phyloP scores from a whole-genome alignment of 2,113 vertebrate genomes.

The Mesocricetus auratus region DNA sequence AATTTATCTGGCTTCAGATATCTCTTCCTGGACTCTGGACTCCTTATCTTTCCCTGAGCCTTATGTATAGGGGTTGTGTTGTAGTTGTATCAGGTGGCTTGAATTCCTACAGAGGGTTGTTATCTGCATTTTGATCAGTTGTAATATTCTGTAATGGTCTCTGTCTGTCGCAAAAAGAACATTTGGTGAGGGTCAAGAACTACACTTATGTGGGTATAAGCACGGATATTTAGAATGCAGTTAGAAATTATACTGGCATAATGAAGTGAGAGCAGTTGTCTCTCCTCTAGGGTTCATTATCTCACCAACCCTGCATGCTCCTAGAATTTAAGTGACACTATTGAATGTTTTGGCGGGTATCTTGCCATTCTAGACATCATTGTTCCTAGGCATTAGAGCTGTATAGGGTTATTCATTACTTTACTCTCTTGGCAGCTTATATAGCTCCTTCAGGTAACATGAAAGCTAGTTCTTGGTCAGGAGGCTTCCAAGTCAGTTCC shows the following conservation, averaged over 20 bases:
- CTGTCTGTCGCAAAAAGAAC: not conserved
- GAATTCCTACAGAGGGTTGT: not conserved
- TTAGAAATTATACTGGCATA: not conserved
- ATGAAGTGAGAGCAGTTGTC: not conserved
- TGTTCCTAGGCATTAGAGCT: not conserved
- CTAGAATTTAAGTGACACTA: not conserved
- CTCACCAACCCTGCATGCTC: not conserved
- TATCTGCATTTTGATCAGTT: not conserved
- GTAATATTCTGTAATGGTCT: not conserved
- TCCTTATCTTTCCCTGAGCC: not conserved
- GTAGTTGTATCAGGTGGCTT: not conserved
- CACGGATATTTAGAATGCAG: not conserved
- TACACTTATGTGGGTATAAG: not conserved
- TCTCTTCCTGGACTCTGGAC: no score
- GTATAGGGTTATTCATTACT: not conserved
- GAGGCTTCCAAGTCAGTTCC: not conserved
- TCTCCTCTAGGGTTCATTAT: not conserved
- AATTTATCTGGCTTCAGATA: not conserved
- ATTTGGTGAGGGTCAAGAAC: not conserved
- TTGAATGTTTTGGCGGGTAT: not conserved
- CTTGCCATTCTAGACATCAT: not conserved
- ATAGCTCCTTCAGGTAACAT: not conserved
- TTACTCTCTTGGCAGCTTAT: not conserved
- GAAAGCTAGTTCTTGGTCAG: not conserved
- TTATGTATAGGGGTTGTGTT: not conserved